A percentile compares a stretch with the other conserved stretches of the same genome.
phyloP scores from a whole-genome alignment of 2,113 vertebrate species.

The Sapajus apella region DNA sequence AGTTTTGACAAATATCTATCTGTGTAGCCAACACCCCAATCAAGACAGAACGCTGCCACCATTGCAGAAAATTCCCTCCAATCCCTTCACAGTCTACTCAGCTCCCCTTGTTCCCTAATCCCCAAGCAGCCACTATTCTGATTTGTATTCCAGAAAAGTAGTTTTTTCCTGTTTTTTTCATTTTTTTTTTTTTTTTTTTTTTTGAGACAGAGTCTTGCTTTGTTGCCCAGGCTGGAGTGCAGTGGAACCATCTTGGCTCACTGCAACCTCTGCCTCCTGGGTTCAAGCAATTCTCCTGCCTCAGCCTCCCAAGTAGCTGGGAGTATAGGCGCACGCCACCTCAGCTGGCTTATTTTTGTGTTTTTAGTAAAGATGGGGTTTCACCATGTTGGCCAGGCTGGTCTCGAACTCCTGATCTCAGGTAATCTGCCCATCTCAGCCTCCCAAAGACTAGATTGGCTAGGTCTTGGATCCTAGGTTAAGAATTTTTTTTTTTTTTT shows the following conservation, averaged over 20 bases:
- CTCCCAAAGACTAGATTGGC: background rate
- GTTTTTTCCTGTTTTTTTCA: background rate
- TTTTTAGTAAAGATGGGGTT: background rate
- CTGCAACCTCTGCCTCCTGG: too few relatives aligned
- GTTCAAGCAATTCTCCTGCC: too few relatives aligned
- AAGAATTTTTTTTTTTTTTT: background rate
- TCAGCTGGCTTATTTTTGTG: background rate
- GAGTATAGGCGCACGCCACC: rapidly evolving
- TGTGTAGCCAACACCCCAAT: background rate
- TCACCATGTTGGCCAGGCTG: background rate
- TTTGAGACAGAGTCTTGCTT: too few relatives aligned
- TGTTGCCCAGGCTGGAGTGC: too few relatives aligned
- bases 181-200: background rate
- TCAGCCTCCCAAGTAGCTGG: too few relatives aligned
- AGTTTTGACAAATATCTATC: background rate
- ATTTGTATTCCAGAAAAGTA: background rate
- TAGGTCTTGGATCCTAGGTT: constrained; percentile 6
- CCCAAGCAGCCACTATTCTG: background rate
- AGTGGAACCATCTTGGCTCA: too few relatives aligned
- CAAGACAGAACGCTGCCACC: background rate
- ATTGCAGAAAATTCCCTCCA: background rate
- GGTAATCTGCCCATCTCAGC: background rate
- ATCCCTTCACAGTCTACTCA: background rate
- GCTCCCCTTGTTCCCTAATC: background rate
- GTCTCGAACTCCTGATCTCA: background rate